phyloP scores from a whole-genome alignment of 2,797 vertebrate genomes.

The Sardinella longiceps region DNA sequence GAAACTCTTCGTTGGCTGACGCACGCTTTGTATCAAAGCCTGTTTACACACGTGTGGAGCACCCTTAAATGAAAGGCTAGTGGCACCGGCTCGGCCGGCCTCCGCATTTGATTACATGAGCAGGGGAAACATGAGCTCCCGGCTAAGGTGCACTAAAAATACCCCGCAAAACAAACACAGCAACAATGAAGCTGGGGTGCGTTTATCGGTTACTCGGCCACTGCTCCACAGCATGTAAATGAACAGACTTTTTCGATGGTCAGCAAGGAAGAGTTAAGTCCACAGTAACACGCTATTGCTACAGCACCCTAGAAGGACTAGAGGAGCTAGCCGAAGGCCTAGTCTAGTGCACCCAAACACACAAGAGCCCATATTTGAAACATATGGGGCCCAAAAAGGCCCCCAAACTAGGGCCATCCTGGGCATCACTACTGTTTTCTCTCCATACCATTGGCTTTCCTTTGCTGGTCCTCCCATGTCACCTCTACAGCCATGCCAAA shows the following conservation, averaged over 20 bases:
- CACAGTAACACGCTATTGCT: slow-evolving; percentile 23
- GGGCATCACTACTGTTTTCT: slow-evolving; percentile 57
- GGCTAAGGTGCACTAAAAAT: background rate
- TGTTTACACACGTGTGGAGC: slow-evolving; percentile 25
- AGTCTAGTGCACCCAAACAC: slow-evolving; percentile 14
- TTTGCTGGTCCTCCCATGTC: slow-evolving; percentile 96
- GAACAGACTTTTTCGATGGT: background rate
- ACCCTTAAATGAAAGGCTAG: slow-evolving; percentile 18
- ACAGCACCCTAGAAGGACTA: slow-evolving; percentile 11
- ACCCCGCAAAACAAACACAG: slow-evolving; percentile 8
- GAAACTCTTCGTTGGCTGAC: slow-evolving; percentile 19
- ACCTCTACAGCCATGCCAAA: slow-evolving; percentile 84
- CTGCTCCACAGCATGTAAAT: background rate
- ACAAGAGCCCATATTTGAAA: background rate
- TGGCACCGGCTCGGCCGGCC: background rate
- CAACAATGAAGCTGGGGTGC: background rate
- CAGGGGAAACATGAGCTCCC: background rate
- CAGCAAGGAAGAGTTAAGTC: slow-evolving; percentile 15
- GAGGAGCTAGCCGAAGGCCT: background rate
- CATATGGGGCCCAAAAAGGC: slow-evolving; percentile 23
- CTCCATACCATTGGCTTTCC: slow-evolving; percentile 87
- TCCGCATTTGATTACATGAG: slow-evolving; percentile 1
- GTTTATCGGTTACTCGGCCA: background rate
- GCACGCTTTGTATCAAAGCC: slow-evolving; percentile 8
- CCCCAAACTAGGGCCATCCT: slow-evolving; percentile 14